Base-by-base conservation (phyloP, 2,888 invertebrate species). In the Heliconius sara region DNA sequence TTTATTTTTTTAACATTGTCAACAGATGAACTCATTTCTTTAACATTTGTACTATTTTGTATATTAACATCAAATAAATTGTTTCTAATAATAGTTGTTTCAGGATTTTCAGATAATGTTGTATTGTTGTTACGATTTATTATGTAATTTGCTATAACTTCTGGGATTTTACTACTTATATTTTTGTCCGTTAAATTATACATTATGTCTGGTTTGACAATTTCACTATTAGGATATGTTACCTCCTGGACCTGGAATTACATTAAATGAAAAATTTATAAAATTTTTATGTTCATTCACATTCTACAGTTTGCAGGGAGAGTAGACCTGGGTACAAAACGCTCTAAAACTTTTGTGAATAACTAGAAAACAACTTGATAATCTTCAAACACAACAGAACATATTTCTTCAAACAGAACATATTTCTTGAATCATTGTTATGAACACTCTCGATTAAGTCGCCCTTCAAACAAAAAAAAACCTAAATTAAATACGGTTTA, bases 91-190 rank as follows among this genome's bases (percentile, higher is more conserved):
- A 13, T 19, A 22, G 66, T 9, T 67, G 22, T 67, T 22, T n/a
- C 43, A 13, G 16, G 25, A 47, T 43, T 70, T 47, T 70, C 43
- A 16, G n/a, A 16, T 16, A 43, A 43, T 10, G 6, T 25, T 16
- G 43, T 70, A 70, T 70, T 70, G 4, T 70, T 70, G 16, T 70
- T 43, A 47, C 70, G 70, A 25, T 7, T 70, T 70, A 70, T 25
- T 70, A 70, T 70, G 16, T 70, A 70, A 25, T 70, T 70, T 25
- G 70, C 70, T 25, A 70, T 39, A 25, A 47, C 16, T 70, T 70
- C 43, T 13, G 70, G 70, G 9, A 47, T 25, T 70, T 68, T 43
- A 43, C 25, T 47, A 9, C 7, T 47, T 25, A 70, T 70, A 70
- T 27, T 70, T 70, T 43, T 70, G 25, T 70, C 25, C 47, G 70